Percentiles rank a stretch among this genome's conserved stretches.
These are phyloP conservation scores for Brachynemurus nebulosus DNA, from an alignment of 2,888 invertebrate species.

Conservation along the genomic window DNA sequence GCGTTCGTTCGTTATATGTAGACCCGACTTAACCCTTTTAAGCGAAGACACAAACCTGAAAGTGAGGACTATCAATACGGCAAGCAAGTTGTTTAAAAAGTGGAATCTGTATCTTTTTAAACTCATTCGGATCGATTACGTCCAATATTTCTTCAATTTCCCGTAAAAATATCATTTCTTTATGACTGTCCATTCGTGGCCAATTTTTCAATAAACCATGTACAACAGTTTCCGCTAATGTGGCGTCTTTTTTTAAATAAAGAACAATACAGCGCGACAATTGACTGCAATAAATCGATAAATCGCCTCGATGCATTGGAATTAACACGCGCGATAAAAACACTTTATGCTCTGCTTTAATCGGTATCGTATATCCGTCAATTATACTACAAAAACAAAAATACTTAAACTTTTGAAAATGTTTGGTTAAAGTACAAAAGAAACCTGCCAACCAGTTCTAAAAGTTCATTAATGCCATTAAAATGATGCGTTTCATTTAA, in stretches of 20 bases:
- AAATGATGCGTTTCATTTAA: constrained; percentile 99
- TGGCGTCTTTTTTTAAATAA: constrained; percentile 98
- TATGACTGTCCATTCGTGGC: constrained; percentile 99
- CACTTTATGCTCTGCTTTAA: constrained; percentile 98
- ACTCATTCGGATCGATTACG: constrained; percentile 96
- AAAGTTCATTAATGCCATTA: constrained; percentile 95
- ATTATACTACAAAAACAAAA: constrained; percentile 67
- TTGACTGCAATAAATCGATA: constrained; percentile 97
- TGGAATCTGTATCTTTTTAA: constrained; percentile 92
- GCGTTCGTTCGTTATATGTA: too few relatives aligned
- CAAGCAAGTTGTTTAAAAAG: constrained; percentile 91
- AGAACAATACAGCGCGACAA: constrained; percentile 99
- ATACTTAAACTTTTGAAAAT: neutral
- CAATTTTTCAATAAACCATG: constrained; percentile 96
- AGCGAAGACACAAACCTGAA: too few relatives aligned
- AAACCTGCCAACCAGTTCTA: constrained; percentile 94
- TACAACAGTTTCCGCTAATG: constrained; percentile 93
- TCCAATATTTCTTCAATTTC: constrained; percentile 98
- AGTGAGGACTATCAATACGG: constrained; percentile 97
- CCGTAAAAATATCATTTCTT: constrained; percentile 98
- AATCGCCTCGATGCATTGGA: constrained; percentile 96
- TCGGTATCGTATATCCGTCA: constrained; percentile 97
- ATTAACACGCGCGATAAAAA: constrained; percentile 96
- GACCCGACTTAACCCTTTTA: too few relatives aligned
- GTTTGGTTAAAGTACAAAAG: constrained; percentile 18